These are phyloP conservation scores for Mus minutoides DNA, from an alignment of 2,797 vertebrate genomes.

Conservation along the genomic window DNA sequence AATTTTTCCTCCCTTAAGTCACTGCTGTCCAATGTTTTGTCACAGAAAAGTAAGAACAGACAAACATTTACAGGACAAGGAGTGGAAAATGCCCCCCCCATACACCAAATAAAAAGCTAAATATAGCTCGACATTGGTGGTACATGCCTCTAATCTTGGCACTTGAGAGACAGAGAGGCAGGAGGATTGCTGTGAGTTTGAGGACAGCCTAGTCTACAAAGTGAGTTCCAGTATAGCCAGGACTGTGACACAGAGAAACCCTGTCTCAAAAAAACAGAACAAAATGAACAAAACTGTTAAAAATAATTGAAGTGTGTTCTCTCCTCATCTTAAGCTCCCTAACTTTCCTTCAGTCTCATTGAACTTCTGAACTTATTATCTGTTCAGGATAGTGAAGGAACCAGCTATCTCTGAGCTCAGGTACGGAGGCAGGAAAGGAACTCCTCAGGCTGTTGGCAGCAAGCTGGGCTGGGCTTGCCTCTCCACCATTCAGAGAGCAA, in stretches of 20 bases:
- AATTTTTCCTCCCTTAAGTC: background rate
- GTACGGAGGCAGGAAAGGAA: background rate
- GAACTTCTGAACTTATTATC: background rate
- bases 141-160: no score
- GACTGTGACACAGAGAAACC: no score
- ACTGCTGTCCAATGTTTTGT: background rate
- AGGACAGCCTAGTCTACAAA: no score
- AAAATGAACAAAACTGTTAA: background rate
- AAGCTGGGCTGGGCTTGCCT: background rate
- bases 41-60: background rate
- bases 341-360: background rate
- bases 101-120: background rate
- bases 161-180: no score
- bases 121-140: no score
- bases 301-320: background rate
- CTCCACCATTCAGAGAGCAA: background rate
- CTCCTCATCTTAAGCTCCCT: background rate
- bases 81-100: background rate
- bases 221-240: no score
- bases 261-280: background rate
- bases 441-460: background rate
- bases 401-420: background rate
- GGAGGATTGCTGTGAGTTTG: no score
- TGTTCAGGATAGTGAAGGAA: background rate
- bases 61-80: background rate